These are phyloP conservation scores for Condylura cristata DNA, from an alignment of 2,113 vertebrate genomes.

Conservation along the genomic window DNA sequence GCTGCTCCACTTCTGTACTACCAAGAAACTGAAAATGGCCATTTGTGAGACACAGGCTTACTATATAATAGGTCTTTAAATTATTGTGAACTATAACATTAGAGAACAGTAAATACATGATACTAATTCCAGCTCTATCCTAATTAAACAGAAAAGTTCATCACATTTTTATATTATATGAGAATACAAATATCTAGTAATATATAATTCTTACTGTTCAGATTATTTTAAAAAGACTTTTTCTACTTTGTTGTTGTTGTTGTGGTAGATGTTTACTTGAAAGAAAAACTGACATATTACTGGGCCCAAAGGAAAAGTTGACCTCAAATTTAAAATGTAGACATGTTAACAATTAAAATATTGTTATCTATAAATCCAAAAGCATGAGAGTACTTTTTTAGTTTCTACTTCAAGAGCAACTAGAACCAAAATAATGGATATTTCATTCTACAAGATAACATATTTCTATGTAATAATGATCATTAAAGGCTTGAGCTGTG, in stretches of 20 bases:
- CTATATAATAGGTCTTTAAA: too few species aligned
- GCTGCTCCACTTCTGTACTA: slow-evolving; percentile 97
- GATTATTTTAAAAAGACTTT: not conserved
- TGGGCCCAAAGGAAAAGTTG: not conserved
- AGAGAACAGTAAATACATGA: not conserved
- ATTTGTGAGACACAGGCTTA: slow-evolving; percentile 68
- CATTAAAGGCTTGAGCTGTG: not conserved
- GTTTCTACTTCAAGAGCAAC: not conserved
- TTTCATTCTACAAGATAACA: not conserved
- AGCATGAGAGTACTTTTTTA: not conserved
- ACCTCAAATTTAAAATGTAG: not conserved
- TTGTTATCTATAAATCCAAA: not conserved
- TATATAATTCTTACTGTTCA: not conserved
- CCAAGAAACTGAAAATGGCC: slow-evolving; percentile 93
- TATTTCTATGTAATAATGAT: not conserved
- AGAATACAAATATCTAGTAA: not conserved
- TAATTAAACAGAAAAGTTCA: not conserved
- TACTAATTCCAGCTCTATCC: not conserved
- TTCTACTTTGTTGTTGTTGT: slow-evolving; percentile 37
- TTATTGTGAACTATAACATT: not conserved
- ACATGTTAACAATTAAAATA: not conserved
- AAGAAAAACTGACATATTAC: not conserved
- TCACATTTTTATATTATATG: not conserved
- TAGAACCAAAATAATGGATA: not conserved
- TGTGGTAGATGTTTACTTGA: not conserved